These are phyloP conservation scores for Momotus momota DNA, from an alignment of 2,797 vertebrate species.

Conservation along the genomic window DNA sequence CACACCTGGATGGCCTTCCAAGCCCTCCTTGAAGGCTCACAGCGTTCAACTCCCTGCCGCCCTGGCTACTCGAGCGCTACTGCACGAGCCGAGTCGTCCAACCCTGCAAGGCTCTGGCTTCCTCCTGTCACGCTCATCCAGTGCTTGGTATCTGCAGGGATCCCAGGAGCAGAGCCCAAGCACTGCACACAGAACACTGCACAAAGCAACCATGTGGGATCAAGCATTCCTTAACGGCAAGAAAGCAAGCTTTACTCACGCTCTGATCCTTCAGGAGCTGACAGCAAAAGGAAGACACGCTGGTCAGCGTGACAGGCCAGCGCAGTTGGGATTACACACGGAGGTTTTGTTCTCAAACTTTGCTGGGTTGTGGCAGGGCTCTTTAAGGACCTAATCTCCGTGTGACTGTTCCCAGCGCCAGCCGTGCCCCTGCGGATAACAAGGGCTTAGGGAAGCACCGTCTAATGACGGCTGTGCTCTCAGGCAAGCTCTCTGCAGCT, in stretches of 20 bases:
- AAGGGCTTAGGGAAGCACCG: background rate
- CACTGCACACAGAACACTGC: rapidly evolving
- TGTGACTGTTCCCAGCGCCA: slow-evolving; percentile 37
- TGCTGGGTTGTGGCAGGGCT: background rate
- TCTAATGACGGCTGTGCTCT: rapidly evolving
- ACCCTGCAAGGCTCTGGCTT: background rate
- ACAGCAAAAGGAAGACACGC: background rate
- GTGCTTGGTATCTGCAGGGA: background rate
- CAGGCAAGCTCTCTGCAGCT: background rate
- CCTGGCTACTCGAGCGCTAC: background rate
- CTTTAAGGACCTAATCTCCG: slow-evolving; percentile 56
- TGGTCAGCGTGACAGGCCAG: background rate
- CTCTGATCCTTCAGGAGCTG: background rate
- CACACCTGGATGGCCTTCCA: background rate
- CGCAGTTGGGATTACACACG: rapidly evolving
- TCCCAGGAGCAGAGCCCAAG: background rate
- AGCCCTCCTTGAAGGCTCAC: background rate
- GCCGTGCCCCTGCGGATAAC: background rate
- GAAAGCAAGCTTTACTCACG: background rate
- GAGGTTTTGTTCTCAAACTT: background rate
- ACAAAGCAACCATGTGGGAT: rapidly evolving
- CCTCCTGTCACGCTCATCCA: background rate
- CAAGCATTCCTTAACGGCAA: background rate
- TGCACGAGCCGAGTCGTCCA: background rate
- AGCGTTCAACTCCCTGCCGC: background rate